Percentiles rank a stretch among this genome's conserved stretches.
phyloP scores from a whole-genome alignment of 1,140 invertebrate genomes.

The Phenacoccus solenopsis region DNA sequence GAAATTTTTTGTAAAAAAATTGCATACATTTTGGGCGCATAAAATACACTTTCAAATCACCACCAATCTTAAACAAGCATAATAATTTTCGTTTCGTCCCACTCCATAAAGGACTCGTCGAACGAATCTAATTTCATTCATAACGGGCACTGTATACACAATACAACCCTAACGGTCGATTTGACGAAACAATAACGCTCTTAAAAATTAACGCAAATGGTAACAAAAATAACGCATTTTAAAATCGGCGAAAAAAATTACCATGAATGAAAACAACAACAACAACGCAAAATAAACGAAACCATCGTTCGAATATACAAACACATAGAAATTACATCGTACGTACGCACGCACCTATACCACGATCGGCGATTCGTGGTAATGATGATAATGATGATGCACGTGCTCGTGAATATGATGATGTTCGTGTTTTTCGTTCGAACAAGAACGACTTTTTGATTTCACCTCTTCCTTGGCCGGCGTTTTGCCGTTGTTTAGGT shows the following conservation, averaged over 20 bases:
- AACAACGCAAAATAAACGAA: neutral
- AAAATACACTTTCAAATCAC: too few relatives aligned
- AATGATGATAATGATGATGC: slow-evolving; percentile 74
- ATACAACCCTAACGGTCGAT: too few relatives aligned
- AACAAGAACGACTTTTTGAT: neutral
- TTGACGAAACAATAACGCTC: neutral
- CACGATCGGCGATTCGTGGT: slow-evolving; percentile 37
- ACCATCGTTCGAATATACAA: neutral
- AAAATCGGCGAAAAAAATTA: neutral
- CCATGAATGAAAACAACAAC: neutral
- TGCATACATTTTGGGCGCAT: too few relatives aligned
- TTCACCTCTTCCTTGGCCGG: slow-evolving; percentile 20
- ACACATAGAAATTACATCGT: neutral
- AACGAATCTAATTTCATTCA: too few relatives aligned
- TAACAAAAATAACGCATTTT: neutral
- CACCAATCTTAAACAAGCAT: too few relatives aligned
- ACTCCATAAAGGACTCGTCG: too few relatives aligned
- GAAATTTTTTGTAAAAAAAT: too few relatives aligned
- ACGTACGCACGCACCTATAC: slow-evolving; percentile 22
- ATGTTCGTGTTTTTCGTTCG: slow-evolving; percentile 39
- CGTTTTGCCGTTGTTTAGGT: slow-evolving; percentile 20
- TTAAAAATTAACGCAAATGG: neutral
- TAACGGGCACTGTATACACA: too few relatives aligned
- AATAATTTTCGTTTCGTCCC: too few relatives aligned
- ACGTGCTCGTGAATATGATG: slow-evolving; percentile 68